Evolutionary conservation across 1,140 invertebrate genomes (phyloP), one percentile per base, ranked within the genome.

Genomic region (Trachymyrmex cornetzi): DNA sequence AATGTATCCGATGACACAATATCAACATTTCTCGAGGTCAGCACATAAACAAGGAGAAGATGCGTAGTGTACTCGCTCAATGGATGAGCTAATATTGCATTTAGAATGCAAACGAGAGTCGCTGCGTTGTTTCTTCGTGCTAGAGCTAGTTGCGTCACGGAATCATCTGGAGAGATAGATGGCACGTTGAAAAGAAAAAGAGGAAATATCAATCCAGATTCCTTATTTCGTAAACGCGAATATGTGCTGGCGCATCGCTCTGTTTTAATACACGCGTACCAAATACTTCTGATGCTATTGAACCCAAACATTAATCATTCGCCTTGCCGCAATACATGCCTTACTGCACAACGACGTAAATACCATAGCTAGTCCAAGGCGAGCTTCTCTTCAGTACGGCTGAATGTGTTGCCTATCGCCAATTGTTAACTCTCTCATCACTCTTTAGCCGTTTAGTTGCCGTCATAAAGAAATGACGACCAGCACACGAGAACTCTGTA

Each of bases 241-340:
- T 38, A 22, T 3, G 12, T 57, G 27, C 24, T 12, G n/a, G n/a
- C 44, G 9, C 12, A 14, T 16, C 27, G 1, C 50, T 57, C 27
- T 53, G n/a, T 74, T 22, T 24, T 9, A 38, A n/a, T 11, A 50
- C 48, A 61, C 11, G 44, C 30, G 59, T 84, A 66, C 48, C 50
- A 88, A 66, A 57, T 63, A 57, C 34, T 53, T 53, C 69, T 55
- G 80, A 67, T 88, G 34, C 72, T 87, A 88, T 89, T 82, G 77
- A 91, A 92, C 82, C 89, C 89, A 92, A 91, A 89, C 86, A 87
- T 91, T 94, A 93, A 88, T 93, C 92, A 92, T 61, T 74, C 67
- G 66, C 11, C 63, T 48, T 84, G 53, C 53, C 71, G 30, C 79
- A 90, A 87, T 92, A 79, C 87, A 77, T 85, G 53, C 44, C 66